phyloP scores from a whole-genome alignment of 2,797 vertebrate genomes.

The Smutsia temminckii region DNA sequence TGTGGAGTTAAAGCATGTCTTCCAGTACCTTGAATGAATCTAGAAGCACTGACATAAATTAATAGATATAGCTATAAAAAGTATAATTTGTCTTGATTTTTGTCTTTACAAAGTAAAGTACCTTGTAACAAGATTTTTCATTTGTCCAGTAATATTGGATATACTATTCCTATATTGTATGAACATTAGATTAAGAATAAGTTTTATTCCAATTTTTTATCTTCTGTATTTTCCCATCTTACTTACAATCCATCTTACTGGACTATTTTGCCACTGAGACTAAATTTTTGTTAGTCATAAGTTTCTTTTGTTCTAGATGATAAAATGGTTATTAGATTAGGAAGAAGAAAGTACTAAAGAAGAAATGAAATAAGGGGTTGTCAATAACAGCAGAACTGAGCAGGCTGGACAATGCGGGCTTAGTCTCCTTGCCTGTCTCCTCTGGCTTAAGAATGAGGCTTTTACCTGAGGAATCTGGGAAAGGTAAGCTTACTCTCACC shows the following conservation, averaged over 20 bases:
- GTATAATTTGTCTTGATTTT: conserved; percentile 21
- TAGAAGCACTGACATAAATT: background rate
- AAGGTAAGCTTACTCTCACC: background rate
- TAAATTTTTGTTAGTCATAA: background rate
- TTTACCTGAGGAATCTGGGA: background rate
- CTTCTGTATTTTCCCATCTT: background rate
- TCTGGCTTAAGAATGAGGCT: background rate
- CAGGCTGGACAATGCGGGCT: background rate
- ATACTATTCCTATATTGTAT: background rate
- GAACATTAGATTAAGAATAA: background rate
- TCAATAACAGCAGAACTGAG: background rate
- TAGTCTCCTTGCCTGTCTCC: background rate
- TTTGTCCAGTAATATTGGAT: background rate
- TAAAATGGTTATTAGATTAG: background rate
- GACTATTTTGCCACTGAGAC: background rate
- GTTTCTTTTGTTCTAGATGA: background rate
- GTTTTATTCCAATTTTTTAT: background rate
- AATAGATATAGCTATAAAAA: conserved; percentile 33
- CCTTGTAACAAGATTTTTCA: background rate
- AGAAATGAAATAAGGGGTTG: background rate
- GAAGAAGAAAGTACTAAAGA: background rate
- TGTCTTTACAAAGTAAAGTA: background rate
- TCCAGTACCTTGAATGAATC: conserved; percentile 50
- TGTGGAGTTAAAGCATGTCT: conserved; percentile 68
- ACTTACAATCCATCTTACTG: background rate